phyloP scores from a whole-genome alignment of 1,140 invertebrate species.

The Drosophila auraria region DNA sequence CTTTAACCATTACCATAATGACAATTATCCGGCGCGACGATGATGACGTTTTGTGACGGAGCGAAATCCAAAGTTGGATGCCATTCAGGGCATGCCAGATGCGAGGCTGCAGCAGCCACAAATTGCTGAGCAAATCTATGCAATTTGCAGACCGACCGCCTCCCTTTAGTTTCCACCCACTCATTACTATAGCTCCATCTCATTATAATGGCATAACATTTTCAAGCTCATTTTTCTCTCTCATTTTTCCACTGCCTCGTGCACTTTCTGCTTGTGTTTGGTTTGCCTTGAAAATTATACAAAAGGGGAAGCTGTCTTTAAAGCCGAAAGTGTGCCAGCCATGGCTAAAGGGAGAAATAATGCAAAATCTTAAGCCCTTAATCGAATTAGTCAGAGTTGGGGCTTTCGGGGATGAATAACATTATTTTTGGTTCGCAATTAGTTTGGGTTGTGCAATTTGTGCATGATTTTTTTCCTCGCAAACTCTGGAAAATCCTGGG shows the following conservation, averaged over 20 bases:
- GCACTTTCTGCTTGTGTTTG: slow-evolving; percentile 10
- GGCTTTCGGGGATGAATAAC: slow-evolving; percentile 27
- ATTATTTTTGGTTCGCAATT: slow-evolving; percentile 34
- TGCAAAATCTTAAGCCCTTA: slow-evolving; percentile 32
- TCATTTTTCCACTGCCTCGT: background rate
- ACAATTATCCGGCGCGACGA: slow-evolving; percentile 17
- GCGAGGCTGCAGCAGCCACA: slow-evolving; percentile 10
- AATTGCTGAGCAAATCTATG: slow-evolving; percentile 50
- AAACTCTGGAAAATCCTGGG: background rate
- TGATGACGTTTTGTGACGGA: slow-evolving; percentile 17
- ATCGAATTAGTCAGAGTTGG: slow-evolving; percentile 35
- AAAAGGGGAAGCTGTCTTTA: slow-evolving; percentile 25
- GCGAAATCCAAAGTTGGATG: slow-evolving; percentile 26
- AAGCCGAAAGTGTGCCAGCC: slow-evolving; percentile 35
- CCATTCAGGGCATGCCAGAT: slow-evolving; percentile 15
- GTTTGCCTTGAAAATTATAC: slow-evolving; percentile 42
- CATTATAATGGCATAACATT: slow-evolving; percentile 55
- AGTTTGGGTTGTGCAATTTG: slow-evolving; percentile 31
- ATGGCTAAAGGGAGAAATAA: slow-evolving; percentile 30
- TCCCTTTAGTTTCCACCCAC: slow-evolving; percentile 22
- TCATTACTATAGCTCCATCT: slow-evolving; percentile 43
- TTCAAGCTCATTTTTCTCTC: slow-evolving; percentile 43
- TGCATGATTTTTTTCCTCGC: background rate
- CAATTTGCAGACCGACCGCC: slow-evolving; percentile 28
- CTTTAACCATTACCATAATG: slow-evolving; percentile 60